These are phyloP conservation scores for Mobula birostris DNA, from an alignment of 2,113 vertebrate species.

Conservation along the genomic window DNA sequence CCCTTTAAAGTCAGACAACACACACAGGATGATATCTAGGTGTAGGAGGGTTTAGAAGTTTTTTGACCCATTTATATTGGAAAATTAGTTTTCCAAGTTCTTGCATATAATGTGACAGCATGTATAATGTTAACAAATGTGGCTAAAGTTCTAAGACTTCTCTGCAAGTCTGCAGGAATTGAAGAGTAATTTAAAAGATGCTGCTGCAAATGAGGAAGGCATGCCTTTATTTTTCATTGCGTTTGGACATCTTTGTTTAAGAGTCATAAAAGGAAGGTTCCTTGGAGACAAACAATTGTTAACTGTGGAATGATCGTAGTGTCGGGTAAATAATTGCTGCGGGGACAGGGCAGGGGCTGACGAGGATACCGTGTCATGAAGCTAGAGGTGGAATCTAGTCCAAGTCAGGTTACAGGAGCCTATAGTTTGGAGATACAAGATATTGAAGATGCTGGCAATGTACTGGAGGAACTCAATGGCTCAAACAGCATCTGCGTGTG, in stretches of 20 bases:
- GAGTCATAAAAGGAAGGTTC: not conserved
- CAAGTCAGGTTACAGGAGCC: not conserved
- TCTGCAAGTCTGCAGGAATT: not conserved
- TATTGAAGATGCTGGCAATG: no score
- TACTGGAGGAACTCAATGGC: no score
- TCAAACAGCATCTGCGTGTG: no score
- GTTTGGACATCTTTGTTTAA: not conserved
- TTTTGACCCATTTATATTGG: not conserved
- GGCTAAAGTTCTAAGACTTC: not conserved
- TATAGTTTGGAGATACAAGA: not conserved
- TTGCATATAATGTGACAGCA: not conserved
- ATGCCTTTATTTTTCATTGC: not conserved
- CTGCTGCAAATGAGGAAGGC: not conserved
- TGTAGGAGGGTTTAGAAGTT: not conserved
- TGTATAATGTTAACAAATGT: not conserved
- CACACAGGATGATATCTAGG: not conserved
- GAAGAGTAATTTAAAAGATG: not conserved
- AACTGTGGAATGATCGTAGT: not conserved
- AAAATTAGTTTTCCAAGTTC: not conserved
- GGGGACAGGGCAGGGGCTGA: not conserved
- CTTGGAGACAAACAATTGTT: not conserved
- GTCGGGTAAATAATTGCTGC: not conserved
- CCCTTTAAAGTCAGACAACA: not conserved
- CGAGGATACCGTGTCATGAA: not conserved
- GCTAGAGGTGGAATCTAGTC: not conserved